Conservation (phyloP, 2,113 vertebrate genomes). For the Carettochelys insculpta region DNA sequence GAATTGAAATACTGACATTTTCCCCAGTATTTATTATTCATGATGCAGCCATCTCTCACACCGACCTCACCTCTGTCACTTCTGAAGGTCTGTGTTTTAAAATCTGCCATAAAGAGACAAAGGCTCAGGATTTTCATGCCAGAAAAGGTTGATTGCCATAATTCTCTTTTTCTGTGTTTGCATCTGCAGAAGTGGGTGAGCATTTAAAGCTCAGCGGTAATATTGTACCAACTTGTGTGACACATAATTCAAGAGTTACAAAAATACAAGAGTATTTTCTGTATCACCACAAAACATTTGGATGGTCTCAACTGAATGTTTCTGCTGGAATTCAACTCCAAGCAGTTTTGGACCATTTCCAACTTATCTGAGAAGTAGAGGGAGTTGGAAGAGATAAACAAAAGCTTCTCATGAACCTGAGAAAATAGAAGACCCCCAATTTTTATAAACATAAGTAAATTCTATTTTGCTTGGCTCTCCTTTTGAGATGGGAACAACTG, state of each 20-base stretch:
- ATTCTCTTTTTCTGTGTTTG: slow-evolving; percentile 45
- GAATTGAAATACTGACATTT: slow-evolving; percentile 72
- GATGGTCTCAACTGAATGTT: slow-evolving; percentile 40
- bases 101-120: slow-evolving; percentile 56
- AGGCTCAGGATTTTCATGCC: slow-evolving; percentile 19
- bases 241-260: slow-evolving; percentile 11
- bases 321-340: background rate
- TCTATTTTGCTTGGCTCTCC: slow-evolving; percentile 11
- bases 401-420: background rate
- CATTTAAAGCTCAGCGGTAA: slow-evolving; percentile 47
- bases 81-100: slow-evolving; percentile 54
- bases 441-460: slow-evolving; percentile 24
- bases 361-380: background rate
- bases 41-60: slow-evolving; percentile 49
- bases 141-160: slow-evolving; percentile 35
- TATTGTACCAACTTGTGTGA: slow-evolving; percentile 22
- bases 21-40: slow-evolving; percentile 62
- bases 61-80: slow-evolving; percentile 49
- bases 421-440: background rate
- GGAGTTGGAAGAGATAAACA: background rate
- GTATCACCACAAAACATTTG: slow-evolving; percentile 4
- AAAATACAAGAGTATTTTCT: slow-evolving; percentile 24
- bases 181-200: slow-evolving; percentile 33
- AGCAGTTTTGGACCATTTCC: background rate
- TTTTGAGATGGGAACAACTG: background rate